These are phyloP conservation scores for Parazoanthus darwini DNA, from an alignment of 92 coral and sea anemone species.

Conservation along the genomic window DNA sequence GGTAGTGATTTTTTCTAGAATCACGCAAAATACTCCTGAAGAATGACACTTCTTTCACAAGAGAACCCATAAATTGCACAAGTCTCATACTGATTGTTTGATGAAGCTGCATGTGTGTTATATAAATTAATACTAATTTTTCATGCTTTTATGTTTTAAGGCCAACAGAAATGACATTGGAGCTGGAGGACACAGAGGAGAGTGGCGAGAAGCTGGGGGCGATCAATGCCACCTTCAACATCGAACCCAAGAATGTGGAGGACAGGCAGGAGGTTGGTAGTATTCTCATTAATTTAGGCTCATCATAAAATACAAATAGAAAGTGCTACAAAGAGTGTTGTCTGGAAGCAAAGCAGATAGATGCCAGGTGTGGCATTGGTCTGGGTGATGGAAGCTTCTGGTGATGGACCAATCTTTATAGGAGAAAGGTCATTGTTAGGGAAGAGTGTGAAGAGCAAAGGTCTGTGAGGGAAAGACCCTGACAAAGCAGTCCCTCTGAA, in stretches of 20 bases:
- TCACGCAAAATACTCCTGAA: too few relatives aligned
- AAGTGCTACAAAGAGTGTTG: too few relatives aligned
- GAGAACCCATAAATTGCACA: not conserved
- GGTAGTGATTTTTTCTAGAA: too few relatives aligned
- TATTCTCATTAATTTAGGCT: not conserved
- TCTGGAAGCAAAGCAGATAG: too few relatives aligned
- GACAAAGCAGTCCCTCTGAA: too few relatives aligned
- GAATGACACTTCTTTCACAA: too few relatives aligned
- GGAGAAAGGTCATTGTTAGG: too few relatives aligned
- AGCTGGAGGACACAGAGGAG: slow-evolving; percentile 87
- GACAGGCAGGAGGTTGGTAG: slow-evolving; percentile 87
- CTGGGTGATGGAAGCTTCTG: too few relatives aligned
- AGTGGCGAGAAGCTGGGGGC: slow-evolving; percentile 86
- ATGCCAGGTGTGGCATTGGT: too few relatives aligned
- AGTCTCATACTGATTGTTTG: not conserved
- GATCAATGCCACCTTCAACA: slow-evolving; percentile 75
- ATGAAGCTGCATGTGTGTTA: not conserved
- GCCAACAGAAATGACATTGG: slow-evolving; percentile 93
- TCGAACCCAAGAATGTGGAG: slow-evolving; percentile 90
- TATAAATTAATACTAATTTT: not conserved
- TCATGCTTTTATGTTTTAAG: slow-evolving; percentile 43
- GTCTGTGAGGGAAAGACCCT: too few relatives aligned
- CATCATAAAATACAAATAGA: not conserved
- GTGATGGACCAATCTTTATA: too few relatives aligned
- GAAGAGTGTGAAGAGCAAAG: too few relatives aligned